Evolutionary conservation across 2,797 vertebrate species (phyloP), one percentile per base, ranked within the genome.

Genomic region (Lates japonicus): DNA sequence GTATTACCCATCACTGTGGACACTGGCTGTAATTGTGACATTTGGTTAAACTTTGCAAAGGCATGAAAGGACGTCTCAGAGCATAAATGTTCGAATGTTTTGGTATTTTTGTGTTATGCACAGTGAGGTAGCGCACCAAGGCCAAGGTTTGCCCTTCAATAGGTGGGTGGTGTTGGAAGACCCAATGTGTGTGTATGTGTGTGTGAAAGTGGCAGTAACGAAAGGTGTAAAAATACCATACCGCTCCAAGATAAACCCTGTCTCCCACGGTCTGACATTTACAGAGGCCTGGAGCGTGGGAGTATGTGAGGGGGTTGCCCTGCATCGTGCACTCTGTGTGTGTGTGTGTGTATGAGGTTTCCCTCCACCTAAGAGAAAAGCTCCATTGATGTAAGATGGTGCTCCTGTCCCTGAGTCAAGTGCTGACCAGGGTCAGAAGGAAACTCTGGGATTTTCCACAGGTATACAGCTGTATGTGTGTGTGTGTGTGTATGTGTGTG

Each of bases 181-280:
- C 58, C 4, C 48, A 39, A 17, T 61, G 16, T 61, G 31, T 67
- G 33, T 66, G 65, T 67, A 39, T 59, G 75, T 72, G 61, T 57
- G 31, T 46, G 70, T 64, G 44, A 71, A 55, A 74, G 76, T 79
- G 13, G 60, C 70, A 82, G 82, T 76, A 85, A 86, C 80, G 78
- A 93, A 93, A 94, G 91, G 95, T 97, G 96, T 95, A 96, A 97
- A 97, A 97, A 97, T 96, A 96, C 88, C 87, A 91, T 39, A 20
- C 76, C 14, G 76, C 86, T 97, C 96, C 96, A 97, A 97, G 94
- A 95, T 95, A 95, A 97, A 96, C 96, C 94, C 82, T 87, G 87
- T 93, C 84, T 94, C 94, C 88, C 80, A 87, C 91, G 86, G 88
- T 91, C 90, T 96, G 95, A 96, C 96, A 96, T 96, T 95, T 96